Percentiles rank a stretch among this genome's conserved stretches.
Evolutionary conservation across 2,888 invertebrate genomes (phyloP).

Genomic region (Aspidiotus destructor): DNA sequence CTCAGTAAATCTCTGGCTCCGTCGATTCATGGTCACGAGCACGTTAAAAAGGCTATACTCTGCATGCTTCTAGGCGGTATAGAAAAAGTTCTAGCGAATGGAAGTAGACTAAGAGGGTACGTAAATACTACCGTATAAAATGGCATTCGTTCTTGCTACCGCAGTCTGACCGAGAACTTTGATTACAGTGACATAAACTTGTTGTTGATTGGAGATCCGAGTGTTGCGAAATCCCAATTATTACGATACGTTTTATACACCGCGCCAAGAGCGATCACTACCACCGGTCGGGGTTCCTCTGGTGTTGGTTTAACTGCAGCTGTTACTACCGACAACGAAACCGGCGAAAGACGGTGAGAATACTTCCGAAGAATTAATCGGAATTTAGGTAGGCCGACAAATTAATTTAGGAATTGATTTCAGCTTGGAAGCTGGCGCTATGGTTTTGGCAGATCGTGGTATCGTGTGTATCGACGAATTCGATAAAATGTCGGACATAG

Average conservation of each 20-base stretch:
- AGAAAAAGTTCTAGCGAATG: conserved; percentile 86
- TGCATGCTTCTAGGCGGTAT: conserved; percentile 89
- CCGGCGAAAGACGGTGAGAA: conserved; percentile 59
- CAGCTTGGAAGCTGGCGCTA: conserved; percentile 92
- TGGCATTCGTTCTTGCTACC: background rate
- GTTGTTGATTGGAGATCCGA: conserved; percentile 94
- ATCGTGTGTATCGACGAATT: conserved; percentile 97
- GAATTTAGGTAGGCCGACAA: no score
- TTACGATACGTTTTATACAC: conserved; percentile 86
- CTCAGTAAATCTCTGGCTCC: conserved; percentile 89
- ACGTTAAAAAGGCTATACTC: conserved; percentile 90
- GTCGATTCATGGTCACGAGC: conserved; percentile 94
- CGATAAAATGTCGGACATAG: conserved; percentile 98
- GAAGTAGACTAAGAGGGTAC: conserved; percentile 79
- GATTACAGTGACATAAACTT: conserved; percentile 65
- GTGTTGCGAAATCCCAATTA: conserved; percentile 95
- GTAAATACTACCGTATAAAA: conserved; percentile 30
- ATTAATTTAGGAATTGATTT: background rate
- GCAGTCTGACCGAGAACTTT: background rate
- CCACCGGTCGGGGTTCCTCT: conserved; percentile 94
- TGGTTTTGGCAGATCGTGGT: conserved; percentile 98
- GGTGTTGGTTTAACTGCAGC: conserved; percentile 98
- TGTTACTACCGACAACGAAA: conserved; percentile 91
- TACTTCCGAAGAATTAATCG: no score
- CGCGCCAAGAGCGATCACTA: conserved; percentile 91